Evolutionary conservation across 2,888 invertebrate genomes (phyloP), one percentile per base, ranked within the genome.

Genomic region (Mesorhabditis belari): DNA sequence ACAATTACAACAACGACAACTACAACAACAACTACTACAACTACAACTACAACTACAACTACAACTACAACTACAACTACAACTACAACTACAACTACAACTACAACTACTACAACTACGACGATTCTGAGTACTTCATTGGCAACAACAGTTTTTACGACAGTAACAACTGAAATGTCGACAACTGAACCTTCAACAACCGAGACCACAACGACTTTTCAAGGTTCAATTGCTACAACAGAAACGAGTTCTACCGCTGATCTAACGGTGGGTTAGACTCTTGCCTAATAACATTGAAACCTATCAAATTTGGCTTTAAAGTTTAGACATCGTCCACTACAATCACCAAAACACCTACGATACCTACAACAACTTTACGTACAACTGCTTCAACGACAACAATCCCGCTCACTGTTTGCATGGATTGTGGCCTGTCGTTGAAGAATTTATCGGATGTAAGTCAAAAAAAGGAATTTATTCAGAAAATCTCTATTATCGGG

Each of bases 381-480:
- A 23, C 56, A 2, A 55, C 28, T 12, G 19, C 28, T 2, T n/a
- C 57, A 5, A 6, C 28, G 12, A 12, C 50, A 5, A 44, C 56
- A 21, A 35, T 57, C 3, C 19, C 9, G 1, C 21, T 51, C n/a
- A 57, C 52, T 27, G 29, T 28, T 19, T 35, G 35, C 35, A 35
- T 25, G 51, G 21, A 21, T 17, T 21, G 51, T 4, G 19, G 61
- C 6, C 55, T 58, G 17, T 52, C 51, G 4, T 25, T 65, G 5
- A 26, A 58, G n/a, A 50, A 62, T 57, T 49, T 64, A 26, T 60
- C 59, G 27, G 57, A 57, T 3, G 57, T 65, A 17, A 23, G 60
- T 24, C 23, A 55, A 6, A 26, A 26, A 21, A 17, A 4, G n/a
- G 21, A 12, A 27, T 17, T 4, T n/a, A n/a, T 28, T 17, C 28